phyloP scores from a whole-genome alignment of 2,797 vertebrate species.

The Sebastes cheni region DNA sequence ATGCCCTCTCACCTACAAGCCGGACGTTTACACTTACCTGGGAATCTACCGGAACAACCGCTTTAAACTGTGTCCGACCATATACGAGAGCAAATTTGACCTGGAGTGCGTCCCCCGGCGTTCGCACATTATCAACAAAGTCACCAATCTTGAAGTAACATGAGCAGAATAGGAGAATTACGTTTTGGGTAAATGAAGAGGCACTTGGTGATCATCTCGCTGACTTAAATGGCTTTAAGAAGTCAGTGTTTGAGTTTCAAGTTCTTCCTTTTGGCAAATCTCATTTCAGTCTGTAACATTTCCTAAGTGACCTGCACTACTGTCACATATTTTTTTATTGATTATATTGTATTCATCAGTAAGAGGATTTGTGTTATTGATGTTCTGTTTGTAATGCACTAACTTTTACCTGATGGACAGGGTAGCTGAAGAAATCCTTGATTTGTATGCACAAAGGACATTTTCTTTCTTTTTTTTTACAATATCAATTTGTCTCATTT shows the following conservation, averaged over 20 bases:
- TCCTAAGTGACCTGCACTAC: constrained; percentile 20
- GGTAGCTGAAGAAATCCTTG: neutral
- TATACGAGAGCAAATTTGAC: constrained; percentile 92
- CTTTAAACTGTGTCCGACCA: constrained; percentile 92
- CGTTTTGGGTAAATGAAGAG: neutral
- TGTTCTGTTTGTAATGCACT: neutral
- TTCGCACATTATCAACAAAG: constrained; percentile 87
- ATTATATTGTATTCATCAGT: neutral
- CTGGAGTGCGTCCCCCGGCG: constrained; percentile 88
- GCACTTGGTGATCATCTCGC: neutral
- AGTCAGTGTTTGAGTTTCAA: neutral
- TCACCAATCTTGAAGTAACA: constrained; percentile 87
- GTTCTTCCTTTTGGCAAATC: constrained; percentile 36
- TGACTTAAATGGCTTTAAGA: neutral
- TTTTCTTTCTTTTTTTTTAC: neutral
- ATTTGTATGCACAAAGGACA: constrained; percentile 8
- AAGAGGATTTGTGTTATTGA: constrained; percentile 5
- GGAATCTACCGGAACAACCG: constrained; percentile 92
- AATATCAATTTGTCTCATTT: neutral
- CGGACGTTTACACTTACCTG: constrained; percentile 90
- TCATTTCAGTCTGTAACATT: constrained; percentile 8
- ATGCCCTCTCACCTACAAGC: constrained; percentile 89
- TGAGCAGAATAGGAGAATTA: constrained; percentile 49
- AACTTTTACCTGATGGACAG: neutral
- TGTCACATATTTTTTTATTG: neutral